phyloP scores from a whole-genome alignment of 2,888 invertebrate genomes.

The Buathra laborator region DNA sequence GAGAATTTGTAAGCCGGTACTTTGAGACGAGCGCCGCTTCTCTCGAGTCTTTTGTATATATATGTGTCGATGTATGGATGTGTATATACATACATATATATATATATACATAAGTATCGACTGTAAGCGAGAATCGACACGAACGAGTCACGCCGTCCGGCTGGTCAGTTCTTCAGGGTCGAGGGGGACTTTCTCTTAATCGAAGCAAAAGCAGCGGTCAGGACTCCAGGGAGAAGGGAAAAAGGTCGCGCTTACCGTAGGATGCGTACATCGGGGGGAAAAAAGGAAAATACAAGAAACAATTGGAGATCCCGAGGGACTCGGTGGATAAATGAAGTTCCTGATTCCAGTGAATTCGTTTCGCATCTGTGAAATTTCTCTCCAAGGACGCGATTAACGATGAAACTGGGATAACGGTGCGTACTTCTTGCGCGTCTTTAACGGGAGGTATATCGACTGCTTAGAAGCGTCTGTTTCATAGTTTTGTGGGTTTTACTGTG shows the following conservation, averaged over 20 bases:
- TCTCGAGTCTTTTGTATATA: background rate
- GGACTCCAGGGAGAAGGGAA: constrained; percentile 15
- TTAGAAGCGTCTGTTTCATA: too few species aligned
- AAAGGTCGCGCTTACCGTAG: constrained; percentile 11
- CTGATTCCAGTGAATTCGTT: background rate
- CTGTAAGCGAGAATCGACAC: background rate
- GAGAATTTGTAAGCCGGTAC: constrained; percentile 1
- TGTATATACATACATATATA: too few species aligned
- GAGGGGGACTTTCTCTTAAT: constrained; percentile 14
- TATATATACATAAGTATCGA: too few species aligned
- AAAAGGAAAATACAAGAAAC: background rate
- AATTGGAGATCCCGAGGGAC: constrained; percentile 25
- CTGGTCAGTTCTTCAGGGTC: constrained; percentile 20
- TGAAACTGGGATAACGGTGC: background rate
- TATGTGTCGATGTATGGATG: too few species aligned
- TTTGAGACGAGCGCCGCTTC: background rate
- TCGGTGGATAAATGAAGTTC: background rate
- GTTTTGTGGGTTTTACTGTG: too few species aligned
- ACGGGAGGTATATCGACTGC: too few species aligned
- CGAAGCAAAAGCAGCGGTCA: constrained; percentile 10
- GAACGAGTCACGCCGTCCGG: background rate
- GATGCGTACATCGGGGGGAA: background rate
- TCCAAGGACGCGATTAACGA: background rate
- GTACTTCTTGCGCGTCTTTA: too few species aligned
- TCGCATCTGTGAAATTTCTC: background rate